These are phyloP conservation scores for Nymphalis polychloros DNA, from an alignment of 2,888 invertebrate genomes.

Conservation along the genomic window DNA sequence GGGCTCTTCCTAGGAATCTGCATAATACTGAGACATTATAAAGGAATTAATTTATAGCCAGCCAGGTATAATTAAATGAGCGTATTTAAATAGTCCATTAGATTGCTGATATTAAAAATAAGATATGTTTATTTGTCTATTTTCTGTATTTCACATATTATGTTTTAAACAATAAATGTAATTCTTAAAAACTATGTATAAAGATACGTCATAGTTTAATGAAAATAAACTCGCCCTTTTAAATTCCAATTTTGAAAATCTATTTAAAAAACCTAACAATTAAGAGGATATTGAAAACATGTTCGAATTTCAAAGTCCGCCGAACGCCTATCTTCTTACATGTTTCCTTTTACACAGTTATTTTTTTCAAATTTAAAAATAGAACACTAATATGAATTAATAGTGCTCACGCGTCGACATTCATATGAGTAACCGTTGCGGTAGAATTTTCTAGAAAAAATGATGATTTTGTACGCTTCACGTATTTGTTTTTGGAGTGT, in stretches of 20 bases:
- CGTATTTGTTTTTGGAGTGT: conserved; percentile 75
- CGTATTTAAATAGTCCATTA: background rate
- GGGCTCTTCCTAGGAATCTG: conserved; percentile 61
- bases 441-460: conserved; percentile 49
- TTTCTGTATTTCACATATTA: no score
- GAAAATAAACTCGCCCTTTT: conserved; percentile 2
- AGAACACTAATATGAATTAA: conserved; percentile 73
- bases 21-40: conserved; percentile 64
- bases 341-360: conserved; percentile 39
- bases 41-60: conserved; percentile 45
- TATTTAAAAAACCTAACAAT: conserved; percentile 37
- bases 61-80: background rate
- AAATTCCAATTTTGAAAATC: conserved; percentile 22
- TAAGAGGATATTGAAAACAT: conserved; percentile 42
- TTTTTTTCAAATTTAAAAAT: conserved; percentile 54
- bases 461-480: conserved; percentile 59
- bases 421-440: conserved; percentile 45
- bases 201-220: background rate
- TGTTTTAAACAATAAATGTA: background rate
- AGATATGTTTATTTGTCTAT: background rate
- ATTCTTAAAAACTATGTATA: background rate
- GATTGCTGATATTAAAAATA: background rate
- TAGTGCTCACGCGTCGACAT: conserved; percentile 54
- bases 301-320: conserved; percentile 67
- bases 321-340: conserved; percentile 47